Percentiles rank a stretch among this genome's conserved stretches.
These are phyloP conservation scores for Belgica antarctica DNA, from an alignment of 2,888 invertebrate species.

Conservation along the genomic window DNA sequence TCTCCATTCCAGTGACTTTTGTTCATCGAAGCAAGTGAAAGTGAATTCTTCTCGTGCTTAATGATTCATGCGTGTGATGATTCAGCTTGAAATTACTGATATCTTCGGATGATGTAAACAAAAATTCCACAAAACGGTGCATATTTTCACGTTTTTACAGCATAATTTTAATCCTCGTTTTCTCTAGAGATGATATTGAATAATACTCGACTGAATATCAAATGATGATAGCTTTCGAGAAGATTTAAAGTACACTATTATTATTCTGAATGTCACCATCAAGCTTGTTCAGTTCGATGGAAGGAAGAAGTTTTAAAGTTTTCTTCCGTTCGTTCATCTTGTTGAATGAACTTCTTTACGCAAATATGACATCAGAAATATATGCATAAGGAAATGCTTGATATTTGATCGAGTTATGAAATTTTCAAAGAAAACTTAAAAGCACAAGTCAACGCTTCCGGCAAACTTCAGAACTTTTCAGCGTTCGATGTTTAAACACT, in stretches of 20 bases:
- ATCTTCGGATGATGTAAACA: not conserved
- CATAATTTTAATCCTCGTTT: not conserved
- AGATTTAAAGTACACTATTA: too few species aligned
- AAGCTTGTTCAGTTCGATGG: too few species aligned
- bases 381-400: too few species aligned
- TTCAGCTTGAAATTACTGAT: conserved; percentile 2
- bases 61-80: conserved; percentile 2
- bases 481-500: too few species aligned
- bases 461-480: too few species aligned
- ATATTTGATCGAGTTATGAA: too few species aligned
- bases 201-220: conserved; percentile 8
- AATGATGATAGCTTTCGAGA: not conserved
- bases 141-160: not conserved
- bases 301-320: conserved; percentile 1
- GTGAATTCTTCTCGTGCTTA: conserved; percentile 22
- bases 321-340: too few species aligned
- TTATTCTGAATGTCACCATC: not conserved
- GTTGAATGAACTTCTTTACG: not conserved
- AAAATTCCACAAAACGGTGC: not conserved
- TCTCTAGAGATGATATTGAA: not conserved
- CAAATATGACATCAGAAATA: too few species aligned
- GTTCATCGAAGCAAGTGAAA: conserved; percentile 24
- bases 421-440: too few species aligned
- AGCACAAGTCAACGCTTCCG: too few species aligned
- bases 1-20: not conserved